Evolutionary conservation across 2,113 vertebrate genomes (phyloP).

Genomic region (Shinisaurus crocodilurus): DNA sequence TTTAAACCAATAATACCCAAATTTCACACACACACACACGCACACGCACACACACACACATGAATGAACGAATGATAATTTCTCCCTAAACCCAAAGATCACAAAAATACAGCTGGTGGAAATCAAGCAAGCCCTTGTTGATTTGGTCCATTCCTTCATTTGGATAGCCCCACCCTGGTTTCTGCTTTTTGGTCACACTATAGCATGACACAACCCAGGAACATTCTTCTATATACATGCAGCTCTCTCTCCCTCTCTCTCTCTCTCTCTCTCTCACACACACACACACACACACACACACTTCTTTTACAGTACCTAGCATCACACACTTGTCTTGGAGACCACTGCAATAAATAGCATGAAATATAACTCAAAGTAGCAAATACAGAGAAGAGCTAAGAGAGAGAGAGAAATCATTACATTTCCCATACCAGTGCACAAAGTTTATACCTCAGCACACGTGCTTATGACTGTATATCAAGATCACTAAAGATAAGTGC

Average conservation of each 20-base stretch:
- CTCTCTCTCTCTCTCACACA: not conserved
- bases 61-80: too few relatives aligned
- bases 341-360: conserved; percentile 48
- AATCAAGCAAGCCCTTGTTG: too few relatives aligned
- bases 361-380: conserved; percentile 66
- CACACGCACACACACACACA: too few relatives aligned
- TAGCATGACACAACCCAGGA: too few relatives aligned
- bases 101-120: too few relatives aligned
- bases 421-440: conserved; percentile 46
- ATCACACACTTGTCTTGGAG: conserved; percentile 22
- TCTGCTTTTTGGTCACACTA: too few relatives aligned
- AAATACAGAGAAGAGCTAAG: conserved; percentile 12
- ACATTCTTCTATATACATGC: too few relatives aligned
- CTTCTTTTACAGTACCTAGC: conserved; percentile 34
- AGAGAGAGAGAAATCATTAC: conserved; percentile 35
- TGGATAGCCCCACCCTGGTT: too few relatives aligned
- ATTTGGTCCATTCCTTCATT: too few relatives aligned
- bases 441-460: conserved; percentile 24
- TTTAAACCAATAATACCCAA: too few relatives aligned
- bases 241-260: not conserved
- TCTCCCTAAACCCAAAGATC: too few relatives aligned
- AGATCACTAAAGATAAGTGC: conserved; percentile 42
- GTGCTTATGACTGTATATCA: conserved; percentile 34
- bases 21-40: too few relatives aligned
- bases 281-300: not conserved